Evolutionary conservation across 1,140 invertebrate species (phyloP), one percentile per base, ranked within the genome.

Genomic region (Sweltsa coloradensis): DNA sequence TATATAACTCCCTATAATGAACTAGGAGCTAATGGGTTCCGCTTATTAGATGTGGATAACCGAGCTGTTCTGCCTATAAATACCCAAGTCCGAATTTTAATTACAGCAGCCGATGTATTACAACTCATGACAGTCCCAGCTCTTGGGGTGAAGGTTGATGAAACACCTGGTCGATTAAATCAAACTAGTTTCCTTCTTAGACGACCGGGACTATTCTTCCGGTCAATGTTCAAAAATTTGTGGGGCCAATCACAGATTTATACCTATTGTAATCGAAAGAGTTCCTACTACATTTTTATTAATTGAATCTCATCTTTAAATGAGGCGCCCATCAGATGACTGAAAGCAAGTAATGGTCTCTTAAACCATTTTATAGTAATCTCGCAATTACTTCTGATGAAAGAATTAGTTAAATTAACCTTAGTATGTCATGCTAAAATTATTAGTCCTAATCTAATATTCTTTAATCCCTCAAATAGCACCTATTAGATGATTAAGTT

Each of bases 211-310:
- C 51, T 79, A 56, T 79, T 71, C 62, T 81, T 63, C n/a, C 66
- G 79, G 80, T 0, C 79, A 85, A 73, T 85, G 81, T 63, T 83
- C 80, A 58, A 81, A 85, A 74, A 82, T 85, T 72, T 85, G 80
- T 73, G 79, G 80, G 5, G 67, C 70, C 44, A 83, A 84, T 65
- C 81, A 85, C 66, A 76, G 73, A 45, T 83, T 83, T 74, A 84
- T 85, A 70, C 80, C 80, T 45, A 83, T 83, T 74, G 66, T 70
- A 48, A 59, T 82, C 57, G 74, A 81, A 75, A n/a, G n/a, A n/a
- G n/a, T n/a, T n/a, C n/a, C n/a, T n/a, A n/a, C n/a, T n/a, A n/a
- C n/a, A n/a, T n/a, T n/a, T n/a, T n/a, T n/a, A n/a, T n/a, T n/a
- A n/a, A n/a, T n/a, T n/a, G n/a, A n/a, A n/a, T n/a, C n/a, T n/a